Evolutionary conservation across 2,888 invertebrate species (phyloP), one percentile per base, ranked within the genome.

Genomic region (Sturmia bella): DNA sequence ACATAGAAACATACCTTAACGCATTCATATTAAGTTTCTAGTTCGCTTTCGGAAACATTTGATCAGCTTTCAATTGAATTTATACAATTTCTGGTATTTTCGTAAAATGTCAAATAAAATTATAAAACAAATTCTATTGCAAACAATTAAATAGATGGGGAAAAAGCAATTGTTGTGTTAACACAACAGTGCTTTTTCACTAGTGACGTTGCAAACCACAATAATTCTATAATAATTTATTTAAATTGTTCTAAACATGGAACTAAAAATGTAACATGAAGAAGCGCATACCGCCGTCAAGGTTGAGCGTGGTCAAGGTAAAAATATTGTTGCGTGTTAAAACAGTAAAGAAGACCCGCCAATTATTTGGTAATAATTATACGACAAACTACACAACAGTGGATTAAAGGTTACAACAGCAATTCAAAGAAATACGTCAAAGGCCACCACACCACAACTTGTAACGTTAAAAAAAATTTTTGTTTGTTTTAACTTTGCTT

Each of bases 261-360:
- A 56, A 63, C 54, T 39, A 43, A 6, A 63, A 68, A n/a, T n/a
- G n/a, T 13, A 66, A 27, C 32, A 41, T 43, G 11, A 12, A 27
- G 39, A 68, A 68, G 54, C 39, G 43, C 24, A 61, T 39, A 68
- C 70, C 68, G 17, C 41, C 63, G 61, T 72, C 76, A 81, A 81
- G 80, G 76, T 81, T 73, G 68, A 73, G 68, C 17, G 59, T 81
- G 81, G 76, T 73, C 81, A 81, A 81, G 81, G 81, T 61, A 50
- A 68, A 74, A 57, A 59, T 24, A 57, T 56, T 27, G 27, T 72
- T 81, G 81, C 76, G 73, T 81, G 76, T 32, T 70, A 43, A 24
- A 24, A n/a, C 32, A 59, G 59, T 57, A 19, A 37, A 80, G 54
- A 43, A 64, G 12, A 61, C 50, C 57, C 54, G 27, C 24, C 21